Evolutionary conservation across 2,113 vertebrate genomes (phyloP).

Genomic region (Pristiophorus japonicus): DNA sequence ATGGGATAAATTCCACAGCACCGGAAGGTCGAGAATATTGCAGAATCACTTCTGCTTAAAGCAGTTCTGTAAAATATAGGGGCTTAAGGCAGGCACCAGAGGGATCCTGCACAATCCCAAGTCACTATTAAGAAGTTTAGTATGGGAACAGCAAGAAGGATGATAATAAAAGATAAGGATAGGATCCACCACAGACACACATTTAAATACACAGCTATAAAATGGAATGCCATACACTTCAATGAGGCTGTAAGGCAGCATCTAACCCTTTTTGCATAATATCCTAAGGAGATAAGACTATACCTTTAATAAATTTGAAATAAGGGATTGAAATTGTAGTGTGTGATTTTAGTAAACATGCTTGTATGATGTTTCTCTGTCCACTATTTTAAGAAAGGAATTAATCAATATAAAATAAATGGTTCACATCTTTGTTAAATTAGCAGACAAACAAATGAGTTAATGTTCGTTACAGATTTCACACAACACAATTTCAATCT

Average conservation of each 20-base stretch:
- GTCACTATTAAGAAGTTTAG: not conserved
- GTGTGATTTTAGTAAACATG: not conserved
- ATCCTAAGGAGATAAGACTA: not conserved
- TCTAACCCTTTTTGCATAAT: not conserved
- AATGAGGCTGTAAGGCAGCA: not conserved
- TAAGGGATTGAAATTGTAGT: not conserved
- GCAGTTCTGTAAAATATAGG: not conserved
- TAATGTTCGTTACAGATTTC: not conserved
- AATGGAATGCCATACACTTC: not conserved
- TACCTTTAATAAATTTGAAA: not conserved
- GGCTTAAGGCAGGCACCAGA: not conserved
- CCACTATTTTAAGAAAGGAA: not conserved
- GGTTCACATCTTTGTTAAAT: not conserved
- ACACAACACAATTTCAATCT: not conserved
- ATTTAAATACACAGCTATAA: not conserved
- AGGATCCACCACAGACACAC: not conserved
- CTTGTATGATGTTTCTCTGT: not conserved
- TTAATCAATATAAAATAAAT: not conserved
- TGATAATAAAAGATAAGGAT: not conserved
- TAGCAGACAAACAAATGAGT: not conserved
- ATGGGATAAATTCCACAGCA: no score
- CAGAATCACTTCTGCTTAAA: conserved; percentile 24
- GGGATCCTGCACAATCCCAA: not conserved
- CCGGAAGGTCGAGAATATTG: not conserved
- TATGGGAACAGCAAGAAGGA: not conserved